Conservation (phyloP, 2,888 invertebrate species). For the Callyntrura guangdongensis region DNA sequence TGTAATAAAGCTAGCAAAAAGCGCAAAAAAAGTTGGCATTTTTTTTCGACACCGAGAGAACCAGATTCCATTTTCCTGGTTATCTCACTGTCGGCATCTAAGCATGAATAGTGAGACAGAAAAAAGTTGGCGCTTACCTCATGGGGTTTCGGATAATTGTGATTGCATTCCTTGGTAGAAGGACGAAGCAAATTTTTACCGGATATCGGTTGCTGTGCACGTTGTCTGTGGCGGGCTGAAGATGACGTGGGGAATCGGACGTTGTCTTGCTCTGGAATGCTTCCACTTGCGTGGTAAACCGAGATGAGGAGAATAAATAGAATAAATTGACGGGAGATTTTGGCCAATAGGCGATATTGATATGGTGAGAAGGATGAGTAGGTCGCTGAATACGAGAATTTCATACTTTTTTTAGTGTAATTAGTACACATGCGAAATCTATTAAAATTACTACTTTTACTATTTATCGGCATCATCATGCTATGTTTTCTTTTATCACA, state of each 20-base stretch:
- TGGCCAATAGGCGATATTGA: background rate
- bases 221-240: background rate
- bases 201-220: background rate
- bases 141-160: constrained; percentile 90
- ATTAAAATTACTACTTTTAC: background rate
- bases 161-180: constrained; percentile 87
- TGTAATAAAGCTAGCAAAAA: background rate
- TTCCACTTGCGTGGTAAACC: background rate
- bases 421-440: background rate
- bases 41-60: too few species aligned
- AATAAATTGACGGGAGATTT: constrained; percentile 38
- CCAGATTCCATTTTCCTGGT: too few species aligned
- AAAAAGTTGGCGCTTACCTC: constrained; percentile 88
- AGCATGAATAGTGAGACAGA: background rate
- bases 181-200: constrained; percentile 74
- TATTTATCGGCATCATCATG: background rate
- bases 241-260: constrained; percentile 47
- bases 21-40: background rate
- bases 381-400: too few species aligned
- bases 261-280: constrained; percentile 68
- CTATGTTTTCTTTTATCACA: constrained; percentile 67
- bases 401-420: background rate
- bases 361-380: background rate
- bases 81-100: background rate
- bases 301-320: constrained; percentile 45